These are phyloP conservation scores for Piaya cayana DNA, from an alignment of 2,113 vertebrate genomes.

Conservation along the genomic window DNA sequence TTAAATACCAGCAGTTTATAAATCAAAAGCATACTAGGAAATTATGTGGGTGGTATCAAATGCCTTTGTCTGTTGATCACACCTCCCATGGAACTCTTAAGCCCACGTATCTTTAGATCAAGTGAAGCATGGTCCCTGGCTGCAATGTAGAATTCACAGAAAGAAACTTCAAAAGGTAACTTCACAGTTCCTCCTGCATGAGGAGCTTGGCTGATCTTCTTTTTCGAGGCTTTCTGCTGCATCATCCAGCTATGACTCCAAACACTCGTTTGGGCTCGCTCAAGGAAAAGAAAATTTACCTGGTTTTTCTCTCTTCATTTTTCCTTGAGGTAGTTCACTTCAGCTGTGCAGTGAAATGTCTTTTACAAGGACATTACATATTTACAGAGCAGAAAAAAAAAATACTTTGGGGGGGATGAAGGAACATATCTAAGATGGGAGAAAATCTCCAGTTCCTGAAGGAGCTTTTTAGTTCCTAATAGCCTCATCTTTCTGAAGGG, in stretches of 20 bases:
- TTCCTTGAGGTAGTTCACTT: not conserved
- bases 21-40: not conserved
- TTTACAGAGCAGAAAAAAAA: not conserved
- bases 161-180: not conserved
- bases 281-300: not conserved
- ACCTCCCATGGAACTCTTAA: accelerated
- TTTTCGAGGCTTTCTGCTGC: not conserved
- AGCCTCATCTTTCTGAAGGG: not conserved
- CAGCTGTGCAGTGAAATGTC: not conserved
- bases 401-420: not conserved
- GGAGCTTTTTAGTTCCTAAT: not conserved
- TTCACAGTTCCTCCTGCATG: accelerated
- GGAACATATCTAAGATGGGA: not conserved
- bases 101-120: not conserved
- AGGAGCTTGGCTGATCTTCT: not conserved
- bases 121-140: not conserved
- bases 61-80: not conserved
- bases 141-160: not conserved
- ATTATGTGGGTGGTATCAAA: not conserved
- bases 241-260: not conserved
- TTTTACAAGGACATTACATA: not conserved
- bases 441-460: not conserved
- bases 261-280: not conserved
- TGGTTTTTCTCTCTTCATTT: not conserved
- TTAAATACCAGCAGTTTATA: not conserved